Conservation (phyloP, 2,888 invertebrate genomes). For the Linnaemya tessellans region DNA sequence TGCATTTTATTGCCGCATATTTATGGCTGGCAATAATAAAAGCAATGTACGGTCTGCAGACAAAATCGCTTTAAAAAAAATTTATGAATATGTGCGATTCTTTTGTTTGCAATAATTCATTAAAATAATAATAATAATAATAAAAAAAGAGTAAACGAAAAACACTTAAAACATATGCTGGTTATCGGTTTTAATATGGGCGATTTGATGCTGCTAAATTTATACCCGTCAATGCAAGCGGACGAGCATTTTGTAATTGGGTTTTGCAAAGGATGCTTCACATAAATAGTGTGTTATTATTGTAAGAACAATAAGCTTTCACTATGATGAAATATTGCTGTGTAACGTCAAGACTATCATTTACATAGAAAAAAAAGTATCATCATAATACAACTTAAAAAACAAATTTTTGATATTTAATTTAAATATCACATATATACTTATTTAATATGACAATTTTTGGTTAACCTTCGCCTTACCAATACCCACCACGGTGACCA, state of each 20-base stretch:
- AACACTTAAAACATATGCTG: constrained; percentile 35
- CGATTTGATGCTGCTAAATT: neutral
- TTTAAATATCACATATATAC: too few relatives aligned
- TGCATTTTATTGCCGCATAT: constrained; percentile 65
- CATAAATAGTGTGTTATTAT: neutral
- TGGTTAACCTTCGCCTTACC: too few relatives aligned
- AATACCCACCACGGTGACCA: too few relatives aligned
- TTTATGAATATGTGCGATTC: constrained; percentile 29
- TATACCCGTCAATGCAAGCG: neutral
- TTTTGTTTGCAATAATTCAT: constrained; percentile 20
- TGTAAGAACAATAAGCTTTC: too few relatives aligned
- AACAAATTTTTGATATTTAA: too few relatives aligned
- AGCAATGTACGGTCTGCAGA: constrained; percentile 52
- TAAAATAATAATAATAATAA: constrained; percentile 16
- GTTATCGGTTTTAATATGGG: neutral
- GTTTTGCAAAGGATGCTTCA: neutral
- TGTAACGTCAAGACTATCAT: too few relatives aligned
- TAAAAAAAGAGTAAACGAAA: constrained; percentile 2
- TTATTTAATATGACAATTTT: too few relatives aligned
- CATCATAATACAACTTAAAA: too few relatives aligned
- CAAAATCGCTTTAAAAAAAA: constrained; percentile 49
- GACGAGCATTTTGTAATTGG: neutral
- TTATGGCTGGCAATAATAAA: constrained; percentile 63
- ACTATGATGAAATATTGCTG: too few relatives aligned
- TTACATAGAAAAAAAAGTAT: too few relatives aligned